Evolutionary conservation across 2,797 vertebrate species (phyloP).

Genomic region (Nannoperca australis): DNA sequence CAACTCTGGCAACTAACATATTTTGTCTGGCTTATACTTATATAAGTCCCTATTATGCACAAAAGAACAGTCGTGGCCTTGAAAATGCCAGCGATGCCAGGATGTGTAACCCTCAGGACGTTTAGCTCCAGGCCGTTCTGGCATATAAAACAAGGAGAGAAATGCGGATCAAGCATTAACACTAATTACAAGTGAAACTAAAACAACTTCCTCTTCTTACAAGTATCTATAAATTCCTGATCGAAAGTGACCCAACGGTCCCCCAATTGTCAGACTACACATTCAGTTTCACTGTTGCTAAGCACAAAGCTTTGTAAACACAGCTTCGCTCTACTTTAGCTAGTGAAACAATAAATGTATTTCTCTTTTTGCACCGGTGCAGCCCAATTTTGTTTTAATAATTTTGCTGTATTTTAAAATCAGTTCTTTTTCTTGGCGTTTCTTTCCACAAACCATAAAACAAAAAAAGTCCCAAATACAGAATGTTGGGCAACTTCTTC

Average conservation of each 20-base stretch:
- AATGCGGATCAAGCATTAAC: neutral
- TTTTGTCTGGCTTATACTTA: neutral
- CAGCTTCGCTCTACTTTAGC: neutral
- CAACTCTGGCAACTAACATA: neutral
- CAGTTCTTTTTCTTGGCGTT: neutral
- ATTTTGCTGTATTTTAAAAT: neutral
- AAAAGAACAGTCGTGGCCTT: neutral
- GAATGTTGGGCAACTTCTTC: neutral
- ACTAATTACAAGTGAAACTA: neutral
- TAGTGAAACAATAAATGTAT: neutral
- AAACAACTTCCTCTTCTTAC: neutral
- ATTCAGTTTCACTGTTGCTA: neutral
- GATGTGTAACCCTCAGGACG: too few relatives aligned
- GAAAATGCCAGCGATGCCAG: neutral
- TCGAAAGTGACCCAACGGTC: neutral
- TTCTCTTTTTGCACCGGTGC: neutral
- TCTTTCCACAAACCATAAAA: neutral
- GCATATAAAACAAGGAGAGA: neutral
- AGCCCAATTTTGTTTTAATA: neutral
- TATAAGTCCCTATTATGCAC: neutral
- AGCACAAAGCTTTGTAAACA: neutral
- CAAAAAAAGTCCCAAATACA: neutral
- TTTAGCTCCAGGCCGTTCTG: neutral
- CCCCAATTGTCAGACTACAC: neutral
- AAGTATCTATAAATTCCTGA: neutral